Base-by-base conservation (phyloP, 2,113 vertebrate species). In the Toxotes jaculatrix region DNA sequence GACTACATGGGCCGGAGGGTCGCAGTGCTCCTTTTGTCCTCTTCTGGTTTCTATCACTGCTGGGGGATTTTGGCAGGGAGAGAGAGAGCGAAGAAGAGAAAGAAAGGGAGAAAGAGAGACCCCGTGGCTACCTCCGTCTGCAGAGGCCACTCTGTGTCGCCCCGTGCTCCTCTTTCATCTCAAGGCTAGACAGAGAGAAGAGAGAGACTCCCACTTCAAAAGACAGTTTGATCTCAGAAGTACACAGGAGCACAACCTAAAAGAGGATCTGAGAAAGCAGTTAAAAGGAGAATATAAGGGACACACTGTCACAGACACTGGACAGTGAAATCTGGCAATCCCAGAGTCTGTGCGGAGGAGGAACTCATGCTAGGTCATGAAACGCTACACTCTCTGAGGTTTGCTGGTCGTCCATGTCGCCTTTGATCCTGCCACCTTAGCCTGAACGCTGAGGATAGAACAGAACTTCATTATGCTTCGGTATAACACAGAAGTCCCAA, bases 181-280 rank as follows among this genome's bases (percentile, higher is more conserved):
- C 69, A 57, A 85, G 80, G 91, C 86, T 31, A 91, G 89, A 91
- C 87, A 84, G 87, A 91, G 74, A 85, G 81, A 86, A 79, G 81
- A 83, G 87, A 87, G 69, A 65, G 88, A 88, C 76, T 77, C 75
- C 70, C 61, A 91, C 93, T 94, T 95, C 93, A 93, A 94, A 94
- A 89, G 90, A 70, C 70, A 83, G 93, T 95, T 95, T 95, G 94
- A 95, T 95, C 91, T 93, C 81, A 80, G 79, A 85, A 90, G 88
- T 80, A 89, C 87, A 91, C 91, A 85, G 82, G 85, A 91, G 88
- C 78, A 49, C 83, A 76, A 74, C 79, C 84, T 83, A 89, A 87
- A 90, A 74, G 80, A 75, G 65, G 79, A 91, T 90, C 87, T 90
- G 85, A 89, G 87, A 84, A 73, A 84, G 85, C 84, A 73, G 86